Base-by-base conservation (phyloP, 37 sponge, comb jelly and placozoan genomes). In the Bolinopsis microptera region DNA sequence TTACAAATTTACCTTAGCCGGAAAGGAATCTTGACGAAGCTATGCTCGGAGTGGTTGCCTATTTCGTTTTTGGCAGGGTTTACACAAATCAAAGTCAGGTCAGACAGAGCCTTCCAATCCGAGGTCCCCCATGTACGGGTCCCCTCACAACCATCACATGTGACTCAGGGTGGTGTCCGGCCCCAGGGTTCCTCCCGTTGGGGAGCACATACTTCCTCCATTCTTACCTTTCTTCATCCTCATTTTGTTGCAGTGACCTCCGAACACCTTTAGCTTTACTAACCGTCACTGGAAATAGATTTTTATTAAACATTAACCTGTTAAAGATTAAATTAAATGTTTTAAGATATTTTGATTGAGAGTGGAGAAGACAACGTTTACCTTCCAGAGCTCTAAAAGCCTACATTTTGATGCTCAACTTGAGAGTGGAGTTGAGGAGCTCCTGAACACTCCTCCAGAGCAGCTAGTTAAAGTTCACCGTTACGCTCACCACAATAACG, bases 121-220 rank as follows among this genome's bases (percentile, higher is more conserved):
- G 90, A 40, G 90, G 90, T 39, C 90, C 90, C 41, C n/a, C n/a
- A n/a, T n/a, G 18, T 41, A 34, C 37, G 48, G 0, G 90, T 40
- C 8, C 90, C 90, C 8, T 86, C 90, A 86, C 90, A 86, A 3
- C 90, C 90, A 86, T 86, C 90, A 40, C 90, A 86, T 24, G 61
- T 86, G 30, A 86, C 61, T n/a, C 90, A 40, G 2, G 35, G 25
- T 9, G 37, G 90, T 21, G n/a, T 38, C 61, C 37, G 8, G 27
- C 23, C n/a, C 36, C 30, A 8, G 16, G 61, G 61, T 18, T 86
- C 39, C 48, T 86, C 61, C 61, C 61, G 39, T 21, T 86, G 37
- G 9, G 90, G 90, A 39, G 39, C 24, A 28, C 5, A n/a, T 13
- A 13, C 9, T 1, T 16, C 35, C 3, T 32, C 80, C 5, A 21